phyloP scores from a whole-genome alignment of 2,888 invertebrate species.

The Erannis defoliaria region DNA sequence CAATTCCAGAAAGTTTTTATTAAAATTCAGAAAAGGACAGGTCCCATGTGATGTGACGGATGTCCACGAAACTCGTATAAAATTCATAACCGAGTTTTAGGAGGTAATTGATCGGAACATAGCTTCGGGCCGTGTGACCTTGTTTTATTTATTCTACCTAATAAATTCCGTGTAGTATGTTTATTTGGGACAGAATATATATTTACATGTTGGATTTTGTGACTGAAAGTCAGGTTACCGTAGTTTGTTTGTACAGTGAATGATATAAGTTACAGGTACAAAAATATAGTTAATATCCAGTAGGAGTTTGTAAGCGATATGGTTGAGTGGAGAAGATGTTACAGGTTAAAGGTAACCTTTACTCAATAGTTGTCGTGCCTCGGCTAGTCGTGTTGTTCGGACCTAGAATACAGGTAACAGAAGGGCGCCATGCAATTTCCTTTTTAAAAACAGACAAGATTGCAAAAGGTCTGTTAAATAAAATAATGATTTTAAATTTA shows the following conservation, averaged over 20 bases:
- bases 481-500: too few relatives aligned
- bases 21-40: constrained; percentile 46
- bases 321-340: too few relatives aligned
- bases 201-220: neutral
- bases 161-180: constrained; percentile 11
- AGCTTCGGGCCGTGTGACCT: constrained; percentile 33
- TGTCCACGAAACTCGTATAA: constrained; percentile 41
- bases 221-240: neutral
- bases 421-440: too few relatives aligned
- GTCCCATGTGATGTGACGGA: constrained; percentile 46
- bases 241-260: neutral
- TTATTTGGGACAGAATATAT: constrained; percentile 13
- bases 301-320: too few relatives aligned
- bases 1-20: constrained; percentile 45
- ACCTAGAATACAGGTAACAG: too few relatives aligned
- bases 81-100: constrained; percentile 46
- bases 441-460: too few relatives aligned
- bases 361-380: too few relatives aligned
- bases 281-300: too few relatives aligned
- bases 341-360: too few relatives aligned
- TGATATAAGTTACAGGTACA: neutral
- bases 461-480: too few relatives aligned
- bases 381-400: too few relatives aligned
- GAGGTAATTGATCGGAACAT: constrained; percentile 53
- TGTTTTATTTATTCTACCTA: constrained; percentile 29